Evolutionary conservation across 2,113 vertebrate genomes (phyloP), one percentile per base, ranked within the genome.

Genomic region (Myxocyprinus asiaticus): DNA sequence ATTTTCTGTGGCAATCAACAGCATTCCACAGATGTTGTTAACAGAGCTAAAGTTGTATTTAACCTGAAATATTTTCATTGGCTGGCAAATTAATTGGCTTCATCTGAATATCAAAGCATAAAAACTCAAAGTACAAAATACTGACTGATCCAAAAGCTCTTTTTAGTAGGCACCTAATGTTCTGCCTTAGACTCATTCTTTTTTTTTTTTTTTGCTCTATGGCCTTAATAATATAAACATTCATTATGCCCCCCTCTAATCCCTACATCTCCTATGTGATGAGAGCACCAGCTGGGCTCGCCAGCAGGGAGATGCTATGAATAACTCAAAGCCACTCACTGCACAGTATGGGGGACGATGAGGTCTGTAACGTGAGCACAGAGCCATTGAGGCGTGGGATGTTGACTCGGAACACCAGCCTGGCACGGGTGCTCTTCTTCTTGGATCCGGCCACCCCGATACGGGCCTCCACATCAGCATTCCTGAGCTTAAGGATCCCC

Each of bases 361-460:
- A 93, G 0, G 94, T 95, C 90, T 99, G 98, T 53, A 99, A 90
- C n/a, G 94, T 98, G 90, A 98, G 91, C 79, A 94, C 88, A 2
- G 97, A 96, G 80, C 98, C 97, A 69, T 99, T 97, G 76, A 95
- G 90, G 78, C 95, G 94, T 3, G 92, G 91, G 87, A 98, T 95
- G 88, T 94, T 98, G 84, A 98, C 97, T 44, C 98, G 92, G 85
- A 99, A 99, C 76, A 99, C 96, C 82, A 99, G 92, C 70, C 98
- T 93, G 69, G 97, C 97, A 0, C 97, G 96, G 11, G 98, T 99
- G 89, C 98, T 99, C 83, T 99, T 99, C 85, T 98, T 99, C 93
- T 99, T 99, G 45, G 98, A 99, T 44, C 98, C 97, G 0, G 95
- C 96, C 77, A 99, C 94, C 33, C 97, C 98, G 71, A 99, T 98